A percentile compares a stretch with the other conserved stretches of the same genome.
These are phyloP conservation scores for Dendrolimus houi DNA, from an alignment of 2,888 invertebrate genomes.

Conservation along the genomic window DNA sequence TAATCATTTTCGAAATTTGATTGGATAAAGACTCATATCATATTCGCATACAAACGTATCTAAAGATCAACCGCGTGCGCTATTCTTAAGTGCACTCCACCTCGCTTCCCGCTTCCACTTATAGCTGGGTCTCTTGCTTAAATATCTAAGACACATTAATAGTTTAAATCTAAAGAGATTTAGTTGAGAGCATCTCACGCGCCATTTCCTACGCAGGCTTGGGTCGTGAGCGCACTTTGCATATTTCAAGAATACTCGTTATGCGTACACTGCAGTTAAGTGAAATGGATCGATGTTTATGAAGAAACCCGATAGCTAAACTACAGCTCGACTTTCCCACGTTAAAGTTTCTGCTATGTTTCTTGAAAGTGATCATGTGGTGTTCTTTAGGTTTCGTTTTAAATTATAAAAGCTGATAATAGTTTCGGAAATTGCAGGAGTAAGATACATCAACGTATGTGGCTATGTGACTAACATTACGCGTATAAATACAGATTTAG, in stretches of 20 bases:
- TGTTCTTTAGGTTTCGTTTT: slow-evolving; percentile 11
- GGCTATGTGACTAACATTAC: slow-evolving; percentile 2
- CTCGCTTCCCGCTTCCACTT: too few relatives aligned
- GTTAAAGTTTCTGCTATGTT: slow-evolving; percentile 28
- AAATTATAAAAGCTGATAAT: too few relatives aligned
- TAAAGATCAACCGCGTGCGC: too few relatives aligned
- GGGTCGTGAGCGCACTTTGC: slow-evolving; percentile 69
- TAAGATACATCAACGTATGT: slow-evolving; percentile 4
- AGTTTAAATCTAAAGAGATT: slow-evolving; percentile 22
- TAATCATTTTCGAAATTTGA: too few relatives aligned
- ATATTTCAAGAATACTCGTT: slow-evolving; percentile 63
- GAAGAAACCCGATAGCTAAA: slow-evolving; percentile 40
- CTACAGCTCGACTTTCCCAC: slow-evolving; percentile 45
- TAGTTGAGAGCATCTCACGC: slow-evolving; percentile 58
- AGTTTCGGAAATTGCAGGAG: too few relatives aligned
- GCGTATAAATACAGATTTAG: too few relatives aligned
- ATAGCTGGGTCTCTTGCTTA: too few relatives aligned
- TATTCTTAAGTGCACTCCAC: too few relatives aligned
- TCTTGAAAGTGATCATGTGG: slow-evolving; percentile 26
- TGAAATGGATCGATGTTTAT: slow-evolving; percentile 63
- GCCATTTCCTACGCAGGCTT: slow-evolving; percentile 45
- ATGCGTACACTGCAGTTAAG: slow-evolving; percentile 59
- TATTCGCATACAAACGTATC: too few relatives aligned
- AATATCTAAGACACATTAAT: slow-evolving; percentile 7
- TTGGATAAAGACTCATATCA: too few relatives aligned